These are phyloP conservation scores for Erythrocercus mccallii DNA, from an alignment of 2,113 vertebrate genomes.

Conservation along the genomic window DNA sequence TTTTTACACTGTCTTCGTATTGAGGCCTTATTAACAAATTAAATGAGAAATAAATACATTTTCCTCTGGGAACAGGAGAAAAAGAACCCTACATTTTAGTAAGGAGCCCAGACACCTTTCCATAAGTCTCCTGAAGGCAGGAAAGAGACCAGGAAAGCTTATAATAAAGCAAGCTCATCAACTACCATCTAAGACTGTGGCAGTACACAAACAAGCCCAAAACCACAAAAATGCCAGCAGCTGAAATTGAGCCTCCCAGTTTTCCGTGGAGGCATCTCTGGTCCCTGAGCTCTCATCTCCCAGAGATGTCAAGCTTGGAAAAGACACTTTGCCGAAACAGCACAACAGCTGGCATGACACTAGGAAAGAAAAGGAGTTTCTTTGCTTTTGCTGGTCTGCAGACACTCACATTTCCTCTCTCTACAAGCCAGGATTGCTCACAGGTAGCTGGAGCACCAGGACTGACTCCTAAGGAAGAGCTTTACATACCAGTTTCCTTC, in stretches of 20 bases:
- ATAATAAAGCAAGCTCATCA: neutral
- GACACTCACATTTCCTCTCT: neutral
- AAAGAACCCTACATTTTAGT: neutral
- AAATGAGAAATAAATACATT: neutral
- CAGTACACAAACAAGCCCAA: accelerated
- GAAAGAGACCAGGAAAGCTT: neutral
- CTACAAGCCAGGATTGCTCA: neutral
- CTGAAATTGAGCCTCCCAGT: neutral
- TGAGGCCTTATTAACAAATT: constrained; percentile 20
- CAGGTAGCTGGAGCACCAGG: neutral
- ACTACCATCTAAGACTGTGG: neutral
- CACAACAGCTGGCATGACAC: neutral
- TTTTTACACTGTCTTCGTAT: neutral
- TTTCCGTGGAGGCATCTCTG: neutral
- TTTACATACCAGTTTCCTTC: neutral
- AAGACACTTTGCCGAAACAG: neutral
- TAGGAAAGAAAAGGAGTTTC: neutral
- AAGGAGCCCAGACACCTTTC: neutral
- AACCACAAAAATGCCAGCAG: neutral
- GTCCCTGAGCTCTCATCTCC: neutral
- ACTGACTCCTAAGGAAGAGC: neutral
- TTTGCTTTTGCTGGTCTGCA: neutral
- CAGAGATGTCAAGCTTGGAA: neutral
- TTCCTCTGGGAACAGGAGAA: neutral
- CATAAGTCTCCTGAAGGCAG: neutral